Evolutionary conservation across 2,888 invertebrate genomes (phyloP), one percentile per base, ranked within the genome.

Genomic region (Cylloceria caligata): DNA sequence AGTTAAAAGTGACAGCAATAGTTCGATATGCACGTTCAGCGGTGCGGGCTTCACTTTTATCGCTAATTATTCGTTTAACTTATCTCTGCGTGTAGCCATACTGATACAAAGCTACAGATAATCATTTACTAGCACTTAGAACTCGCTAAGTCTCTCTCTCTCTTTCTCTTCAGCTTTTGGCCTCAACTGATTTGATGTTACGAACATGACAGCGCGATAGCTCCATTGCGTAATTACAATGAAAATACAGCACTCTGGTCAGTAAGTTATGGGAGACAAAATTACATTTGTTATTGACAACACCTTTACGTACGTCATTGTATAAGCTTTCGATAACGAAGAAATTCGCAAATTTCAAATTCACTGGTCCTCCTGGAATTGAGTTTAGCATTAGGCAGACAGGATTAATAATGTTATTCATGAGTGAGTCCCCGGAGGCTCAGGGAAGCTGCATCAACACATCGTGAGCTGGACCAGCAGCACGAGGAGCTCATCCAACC

Each of bases 391-490:
- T 81, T 81, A 83, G 84, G 80, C 80, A 82, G 88, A 86, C 85
- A 87, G 88, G 89, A 90, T 92, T 92, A 92, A 92, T 92, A 91
- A 92, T 91, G 89, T 92, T 92, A 92, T 92, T 92, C 92, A 92
- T 92, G 92, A 92, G 90, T 88, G 89, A 90, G 88, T 88, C 87
- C 86, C 83, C 87, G 86, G 85, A 86, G 87, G 87, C 85, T 83
- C 75, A 42, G 68, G 49, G 55, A 24, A 52, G 36, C 7, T 73
- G 64, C 42, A 36, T 67, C 60, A 49, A 67, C 57, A 42, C 24
- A 55, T n/a, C 27, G 30, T n/a, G 55, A 42, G 60, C 30, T 60
- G 60, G 36, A 67, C 16, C 67, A 36, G 34, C 47, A 47, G 34
- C 57, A 49, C 57, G 67, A 45, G 60, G 68, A 62, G 67, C 57